Evolutionary conservation across 2,113 vertebrate genomes (phyloP).

Genomic region (Albula goreensis): DNA sequence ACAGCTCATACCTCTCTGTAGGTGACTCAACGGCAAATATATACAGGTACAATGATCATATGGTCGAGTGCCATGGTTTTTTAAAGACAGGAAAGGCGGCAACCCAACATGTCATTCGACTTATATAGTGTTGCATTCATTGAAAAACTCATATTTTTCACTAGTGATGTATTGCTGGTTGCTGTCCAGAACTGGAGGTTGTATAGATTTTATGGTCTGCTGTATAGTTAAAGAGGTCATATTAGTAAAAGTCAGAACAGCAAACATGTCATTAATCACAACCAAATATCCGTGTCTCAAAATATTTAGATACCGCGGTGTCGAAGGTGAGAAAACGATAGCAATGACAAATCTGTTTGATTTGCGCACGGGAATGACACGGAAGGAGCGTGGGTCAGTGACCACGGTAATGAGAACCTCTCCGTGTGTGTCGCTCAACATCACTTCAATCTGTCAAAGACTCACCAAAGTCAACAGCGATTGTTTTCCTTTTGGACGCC

Average conservation of each 20-base stretch:
- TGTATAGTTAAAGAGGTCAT: no score
- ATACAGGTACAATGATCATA: no score
- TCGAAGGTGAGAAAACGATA: not conserved
- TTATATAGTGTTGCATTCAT: no score
- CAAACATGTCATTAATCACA: not conserved
- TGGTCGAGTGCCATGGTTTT: no score
- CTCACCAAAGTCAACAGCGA: not conserved
- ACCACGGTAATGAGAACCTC: not conserved
- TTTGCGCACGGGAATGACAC: not conserved
- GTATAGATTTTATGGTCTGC: not conserved
- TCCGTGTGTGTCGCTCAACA: not conserved
- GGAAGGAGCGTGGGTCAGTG: not conserved
- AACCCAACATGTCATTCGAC: no score
- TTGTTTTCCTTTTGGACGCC: not conserved
- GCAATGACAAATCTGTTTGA: not conserved
- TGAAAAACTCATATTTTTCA: no score
- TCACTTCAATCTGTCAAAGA: not conserved
- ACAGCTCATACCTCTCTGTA: no score
- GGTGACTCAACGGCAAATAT: no score
- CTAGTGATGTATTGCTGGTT: no score
- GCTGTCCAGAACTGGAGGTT: no score
- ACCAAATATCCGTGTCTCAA: not conserved
- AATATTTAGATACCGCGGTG: not conserved
- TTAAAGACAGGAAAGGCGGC: no score
- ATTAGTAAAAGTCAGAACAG: not conserved